Evolutionary conservation across 2,797 vertebrate genomes (phyloP), one percentile per base, ranked within the genome.

Genomic region (Schizopygopsis pylzovi): DNA sequence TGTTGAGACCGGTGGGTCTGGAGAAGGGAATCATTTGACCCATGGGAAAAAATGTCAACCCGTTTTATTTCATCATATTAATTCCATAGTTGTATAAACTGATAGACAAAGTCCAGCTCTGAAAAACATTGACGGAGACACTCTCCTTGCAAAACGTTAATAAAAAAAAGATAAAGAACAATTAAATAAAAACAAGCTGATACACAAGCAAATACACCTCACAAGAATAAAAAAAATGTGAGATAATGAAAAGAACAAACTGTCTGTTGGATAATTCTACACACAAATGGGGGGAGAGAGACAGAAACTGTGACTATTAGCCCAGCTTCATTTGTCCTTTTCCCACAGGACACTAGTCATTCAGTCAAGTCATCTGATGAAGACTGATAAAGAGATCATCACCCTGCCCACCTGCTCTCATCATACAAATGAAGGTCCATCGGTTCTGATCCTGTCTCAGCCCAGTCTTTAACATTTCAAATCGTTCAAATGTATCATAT

Each of bases 1-100:
- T 87, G 92, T 90, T 92, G 88, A 85, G 87, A 87, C 92, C 94
- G 93, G 93, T 94, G 93, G 87, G 91, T 89, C 88, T 89, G 81
- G 80, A 75, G 88, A 85, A 86, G 76, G 83, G 90, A 91, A 88
- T 89, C 83, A 79, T 85, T 87, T 90, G 85, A 92, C 88, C 87
- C 86, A 81, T 84, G 41, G 88, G 89, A 92, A 87, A 90, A 45
- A 45, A 68, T 70, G 61, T 43, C 68, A 45, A 89, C 72, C 81
- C 78, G 10, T 54, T 4, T 22, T 61, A 37, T 72, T 56, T 33
- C 18, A 52, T 47, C 4, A 16, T 37, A 78, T 68, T 49, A 15
- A 33, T 68, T 81, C 47, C 6, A 70, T 67, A 56, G 49, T 13
- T 43, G 68, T 6, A n/a, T 41, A 75, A 77, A 39, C 28, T 20